A percentile compares a stretch with the other conserved stretches of the same genome.
Evolutionary conservation across 2,113 vertebrate species (phyloP).

Genomic region (Leptocoma aspasia): DNA sequence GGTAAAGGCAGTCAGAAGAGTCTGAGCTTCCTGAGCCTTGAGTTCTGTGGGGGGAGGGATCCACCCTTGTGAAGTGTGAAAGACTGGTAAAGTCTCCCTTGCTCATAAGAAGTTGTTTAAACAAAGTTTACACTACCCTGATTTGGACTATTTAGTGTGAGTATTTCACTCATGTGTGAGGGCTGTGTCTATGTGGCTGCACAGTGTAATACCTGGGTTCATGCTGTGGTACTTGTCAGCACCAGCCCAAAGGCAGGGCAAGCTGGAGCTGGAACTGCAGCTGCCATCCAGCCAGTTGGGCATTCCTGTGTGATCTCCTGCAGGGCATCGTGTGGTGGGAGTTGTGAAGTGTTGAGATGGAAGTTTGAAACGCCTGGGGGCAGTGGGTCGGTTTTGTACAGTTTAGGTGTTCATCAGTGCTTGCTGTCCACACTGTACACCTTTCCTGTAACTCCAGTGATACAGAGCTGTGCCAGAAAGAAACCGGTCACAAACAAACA

Average conservation of each 20-base stretch:
- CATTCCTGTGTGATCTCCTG: not conserved
- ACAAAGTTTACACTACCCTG: not conserved
- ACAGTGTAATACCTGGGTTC: not conserved
- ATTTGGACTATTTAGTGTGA: not conserved
- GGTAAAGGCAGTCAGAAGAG: not conserved
- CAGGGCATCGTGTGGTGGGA: accelerated
- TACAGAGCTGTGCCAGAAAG: not conserved
- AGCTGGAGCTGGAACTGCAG: not conserved
- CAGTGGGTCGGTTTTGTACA: not conserved
- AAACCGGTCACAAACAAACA: not conserved
- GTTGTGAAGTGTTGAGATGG: too few relatives aligned
- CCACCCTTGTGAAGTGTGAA: not conserved
- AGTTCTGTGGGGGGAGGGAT: not conserved
- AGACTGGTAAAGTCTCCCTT: not conserved
- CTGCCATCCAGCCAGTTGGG: not conserved
- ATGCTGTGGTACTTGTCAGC: not conserved
- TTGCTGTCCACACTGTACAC: not conserved
- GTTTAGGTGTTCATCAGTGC: not conserved
- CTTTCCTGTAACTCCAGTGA: not conserved
- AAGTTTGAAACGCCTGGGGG: not conserved
- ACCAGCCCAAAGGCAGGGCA: not conserved
- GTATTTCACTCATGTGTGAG: not conserved
- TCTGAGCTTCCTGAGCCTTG: not conserved
- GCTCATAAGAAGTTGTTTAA: not conserved
- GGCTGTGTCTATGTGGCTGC: not conserved